phyloP scores from a whole-genome alignment of 2,888 invertebrate species.

The Eurois occulta region DNA sequence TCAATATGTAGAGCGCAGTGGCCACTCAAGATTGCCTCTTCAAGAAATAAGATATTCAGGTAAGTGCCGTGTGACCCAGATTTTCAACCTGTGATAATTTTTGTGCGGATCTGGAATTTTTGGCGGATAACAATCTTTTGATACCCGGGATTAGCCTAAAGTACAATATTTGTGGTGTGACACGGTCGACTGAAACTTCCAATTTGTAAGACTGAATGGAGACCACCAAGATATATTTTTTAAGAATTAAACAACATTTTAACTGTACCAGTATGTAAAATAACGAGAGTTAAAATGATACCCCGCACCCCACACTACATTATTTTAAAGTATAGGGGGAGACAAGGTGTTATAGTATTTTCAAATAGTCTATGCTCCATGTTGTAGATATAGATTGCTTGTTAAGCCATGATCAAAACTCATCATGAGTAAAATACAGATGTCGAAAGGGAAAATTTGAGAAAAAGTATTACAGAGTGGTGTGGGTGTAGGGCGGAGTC shows the following conservation, averaged over 20 bases:
- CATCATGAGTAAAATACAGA: not conserved
- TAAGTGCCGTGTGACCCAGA: not conserved
- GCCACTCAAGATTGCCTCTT: not conserved
- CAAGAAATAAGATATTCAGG: too few species aligned
- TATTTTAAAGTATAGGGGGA: not conserved
- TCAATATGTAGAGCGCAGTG: not conserved
- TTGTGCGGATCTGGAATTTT: too few species aligned
- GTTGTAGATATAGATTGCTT: not conserved
- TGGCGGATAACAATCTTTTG: rapidly evolving
- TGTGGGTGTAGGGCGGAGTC: not conserved
- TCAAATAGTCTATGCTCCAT: not conserved
- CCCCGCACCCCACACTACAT: not conserved
- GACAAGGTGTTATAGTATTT: not conserved
- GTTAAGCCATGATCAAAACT: not conserved
- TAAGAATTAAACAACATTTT: not conserved
- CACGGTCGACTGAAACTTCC: not conserved
- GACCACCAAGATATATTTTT: not conserved
- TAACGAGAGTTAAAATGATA: not conserved
- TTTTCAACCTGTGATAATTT: not conserved
- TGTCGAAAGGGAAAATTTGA: not conserved
- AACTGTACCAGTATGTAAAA: not conserved
- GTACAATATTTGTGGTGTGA: not conserved
- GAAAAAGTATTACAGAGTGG: not conserved
- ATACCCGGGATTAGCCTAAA: not conserved
- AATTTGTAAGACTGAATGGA: not conserved